Evolutionary conservation across 1,140 invertebrate species (phyloP), one percentile per base, ranked within the genome.

Genomic region (Phocides pigmalion): DNA sequence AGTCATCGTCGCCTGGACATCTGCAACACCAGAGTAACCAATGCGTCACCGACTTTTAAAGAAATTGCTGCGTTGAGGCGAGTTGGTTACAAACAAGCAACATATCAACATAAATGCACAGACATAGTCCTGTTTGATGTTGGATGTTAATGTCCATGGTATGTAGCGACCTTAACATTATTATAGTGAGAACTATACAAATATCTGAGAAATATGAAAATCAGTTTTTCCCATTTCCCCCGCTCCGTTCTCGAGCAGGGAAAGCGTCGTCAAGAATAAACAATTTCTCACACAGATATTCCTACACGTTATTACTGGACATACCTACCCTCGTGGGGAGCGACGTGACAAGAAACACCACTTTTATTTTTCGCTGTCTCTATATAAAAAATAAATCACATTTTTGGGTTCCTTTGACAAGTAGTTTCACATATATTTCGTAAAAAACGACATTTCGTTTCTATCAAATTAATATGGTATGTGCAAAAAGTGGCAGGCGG

Each of bases 241-340:
- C 32, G 32, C 4, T 3, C 2, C 3, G 32, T 35, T 35, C 32
- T 0, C 32, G 32, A 11, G 22, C 3, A 22, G 22, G 22, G 6
- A 22, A 22, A n/a, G 32, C 35, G 12, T 12, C 14, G 35, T 39
- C 35, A 14, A 39, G 35, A 39, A 39, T 39, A 39, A 39, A 39
- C 35, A 39, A 39, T 39, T 39, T 39, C 12, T 4, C 35, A 22
- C 22, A 22, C 3, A 14, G 12, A 39, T 14, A 39, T 14, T 32
- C 35, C 32, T 35, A 9, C 32, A 35, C 35, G 35, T 39, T 39
- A 39, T 39, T 39, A 39, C 35, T 39, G 35, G 35, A 39, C 35
- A 39, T 39, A 39, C 35, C 28, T 32, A 32, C 28, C 9, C 25
- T 11, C 32, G 35, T 39, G 12, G 35, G n/a, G 22, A 6, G 12